phyloP scores from a whole-genome alignment of 2,113 vertebrate genomes.

The Eurystomus gularis region DNA sequence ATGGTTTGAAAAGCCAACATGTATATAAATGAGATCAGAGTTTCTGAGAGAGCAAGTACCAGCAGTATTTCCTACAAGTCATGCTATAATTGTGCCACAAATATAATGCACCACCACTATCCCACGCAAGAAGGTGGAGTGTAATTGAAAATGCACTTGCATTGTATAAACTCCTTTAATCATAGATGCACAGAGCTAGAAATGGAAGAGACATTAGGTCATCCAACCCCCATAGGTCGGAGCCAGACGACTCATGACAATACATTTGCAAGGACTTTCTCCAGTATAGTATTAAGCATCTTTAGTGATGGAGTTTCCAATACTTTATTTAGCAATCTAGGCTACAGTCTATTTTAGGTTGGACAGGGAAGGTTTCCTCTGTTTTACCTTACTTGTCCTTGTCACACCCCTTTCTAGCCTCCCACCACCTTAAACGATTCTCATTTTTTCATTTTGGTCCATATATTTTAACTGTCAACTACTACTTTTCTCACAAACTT shows the following conservation, averaged over 20 bases:
- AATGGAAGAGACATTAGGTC: slow-evolving; percentile 57
- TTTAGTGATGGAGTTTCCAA: slow-evolving; percentile 2
- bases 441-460: not conserved
- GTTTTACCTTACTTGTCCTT: slow-evolving; percentile 20
- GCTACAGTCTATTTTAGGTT: not conserved
- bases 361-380: slow-evolving; percentile 9
- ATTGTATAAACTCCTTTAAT: slow-evolving; percentile 58
- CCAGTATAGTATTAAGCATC: not conserved
- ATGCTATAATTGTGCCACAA: slow-evolving; percentile 48
- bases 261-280: not conserved
- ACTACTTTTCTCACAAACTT: not conserved
- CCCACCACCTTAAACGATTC: not conserved
- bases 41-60: not conserved
- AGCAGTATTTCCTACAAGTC: slow-evolving; percentile 44
- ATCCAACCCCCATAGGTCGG: slow-evolving; percentile 6
- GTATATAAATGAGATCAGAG: slow-evolving; percentile 2
- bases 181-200: slow-evolving; percentile 42
- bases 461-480: slow-evolving; percentile 11
- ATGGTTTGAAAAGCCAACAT: not conserved
- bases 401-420: not conserved
- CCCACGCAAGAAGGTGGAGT: slow-evolving; percentile 49
- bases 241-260: not conserved
- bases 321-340: not conserved
- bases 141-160: slow-evolving; percentile 53
- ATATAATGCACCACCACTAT: slow-evolving; percentile 35